A percentile compares a stretch with the other conserved stretches of the same genome.
These are phyloP conservation scores for Vulpes ferrilata DNA, from an alignment of 2,113 vertebrate species.

Conservation along the genomic window DNA sequence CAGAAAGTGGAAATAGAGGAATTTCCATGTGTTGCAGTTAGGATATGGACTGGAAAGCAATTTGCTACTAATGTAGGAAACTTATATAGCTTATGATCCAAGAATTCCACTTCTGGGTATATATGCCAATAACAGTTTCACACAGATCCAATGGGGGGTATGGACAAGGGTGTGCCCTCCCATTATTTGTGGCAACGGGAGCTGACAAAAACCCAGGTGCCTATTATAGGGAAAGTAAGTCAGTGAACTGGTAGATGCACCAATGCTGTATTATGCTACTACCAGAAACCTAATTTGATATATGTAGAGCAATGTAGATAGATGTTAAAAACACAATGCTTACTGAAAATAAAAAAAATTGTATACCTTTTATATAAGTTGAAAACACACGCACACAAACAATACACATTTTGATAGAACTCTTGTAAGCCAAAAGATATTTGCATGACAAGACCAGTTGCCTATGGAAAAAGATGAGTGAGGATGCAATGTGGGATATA, in stretches of 20 bases:
- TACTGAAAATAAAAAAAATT: not conserved
- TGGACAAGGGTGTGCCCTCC: not conserved
- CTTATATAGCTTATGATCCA: not conserved
- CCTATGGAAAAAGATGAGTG: not conserved
- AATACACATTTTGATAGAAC: constrained; percentile 12
- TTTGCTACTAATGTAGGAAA: not conserved
- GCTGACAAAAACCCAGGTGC: not conserved
- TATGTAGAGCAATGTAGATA: not conserved
- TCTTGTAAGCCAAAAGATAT: not conserved
- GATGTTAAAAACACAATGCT: constrained; percentile 8
- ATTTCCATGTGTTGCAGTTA: not conserved
- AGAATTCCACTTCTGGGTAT: constrained; percentile 16
- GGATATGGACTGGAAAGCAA: not conserved
- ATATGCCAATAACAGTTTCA: not conserved
- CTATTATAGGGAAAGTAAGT: not conserved
- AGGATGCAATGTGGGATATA: not conserved
- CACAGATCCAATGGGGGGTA: not conserved
- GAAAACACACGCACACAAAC: not conserved
- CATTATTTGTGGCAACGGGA: not conserved
- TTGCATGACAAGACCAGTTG: not conserved
- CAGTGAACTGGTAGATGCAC: not conserved
- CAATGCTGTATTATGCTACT: not conserved
- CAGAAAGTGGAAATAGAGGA: not conserved
- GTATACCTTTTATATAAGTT: not conserved
- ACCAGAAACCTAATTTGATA: not conserved